These are phyloP conservation scores for Eristalinus aeneus DNA, from an alignment of 2,888 invertebrate species.

Conservation along the genomic window DNA sequence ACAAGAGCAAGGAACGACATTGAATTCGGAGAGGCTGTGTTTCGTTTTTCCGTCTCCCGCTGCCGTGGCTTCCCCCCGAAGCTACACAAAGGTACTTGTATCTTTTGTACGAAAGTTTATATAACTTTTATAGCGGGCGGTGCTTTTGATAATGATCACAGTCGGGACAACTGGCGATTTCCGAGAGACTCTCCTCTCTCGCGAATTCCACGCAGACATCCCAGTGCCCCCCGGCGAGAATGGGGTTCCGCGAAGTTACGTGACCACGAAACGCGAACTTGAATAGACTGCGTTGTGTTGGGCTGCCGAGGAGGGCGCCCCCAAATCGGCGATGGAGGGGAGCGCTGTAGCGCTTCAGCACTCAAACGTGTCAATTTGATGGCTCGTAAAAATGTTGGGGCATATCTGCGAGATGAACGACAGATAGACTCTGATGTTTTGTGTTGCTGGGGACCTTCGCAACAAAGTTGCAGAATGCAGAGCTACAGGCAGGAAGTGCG, in stretches of 20 bases:
- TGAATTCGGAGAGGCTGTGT: constrained; percentile 23
- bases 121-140: constrained; percentile 54
- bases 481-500: constrained; percentile 15
- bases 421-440: background rate
- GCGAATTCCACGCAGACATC: background rate
- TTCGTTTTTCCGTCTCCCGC: constrained; percentile 5
- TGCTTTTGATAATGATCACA: constrained; percentile 63
- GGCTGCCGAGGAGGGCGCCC: no score
- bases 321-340: no score
- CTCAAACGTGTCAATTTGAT: constrained; percentile 29
- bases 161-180: constrained; percentile 2
- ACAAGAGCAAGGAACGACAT: constrained; percentile 62
- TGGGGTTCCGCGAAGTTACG: background rate
- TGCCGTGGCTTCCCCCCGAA: background rate
- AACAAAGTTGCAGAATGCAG: constrained; percentile 17
- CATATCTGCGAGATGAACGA: background rate
- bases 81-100: constrained; percentile 29
- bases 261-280: background rate
- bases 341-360: background rate
- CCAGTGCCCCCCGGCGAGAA: background rate
- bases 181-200: background rate
- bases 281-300: background rate
- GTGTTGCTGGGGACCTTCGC: background rate
- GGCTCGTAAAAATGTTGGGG: background rate
- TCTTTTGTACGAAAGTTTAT: constrained; percentile 30